Evolutionary conservation across 1,140 invertebrate species (phyloP).

Genomic region (Polypedilum vanderplanki): DNA sequence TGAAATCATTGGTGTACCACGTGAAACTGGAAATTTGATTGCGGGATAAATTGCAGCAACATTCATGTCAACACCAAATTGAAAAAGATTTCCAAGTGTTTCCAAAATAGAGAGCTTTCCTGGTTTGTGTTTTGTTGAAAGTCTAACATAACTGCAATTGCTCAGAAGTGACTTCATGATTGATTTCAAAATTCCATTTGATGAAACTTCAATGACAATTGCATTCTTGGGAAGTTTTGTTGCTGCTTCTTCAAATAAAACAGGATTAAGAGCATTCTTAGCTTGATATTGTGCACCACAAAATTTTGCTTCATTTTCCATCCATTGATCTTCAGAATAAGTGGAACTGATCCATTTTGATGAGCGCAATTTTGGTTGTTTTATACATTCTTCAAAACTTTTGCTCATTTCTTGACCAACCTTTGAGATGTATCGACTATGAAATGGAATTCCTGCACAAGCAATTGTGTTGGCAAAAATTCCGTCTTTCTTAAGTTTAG

Average conservation of each 20-base stretch:
- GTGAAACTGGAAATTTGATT: constrained; percentile 69
- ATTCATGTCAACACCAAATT: constrained; percentile 45
- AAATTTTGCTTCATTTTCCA: constrained; percentile 53
- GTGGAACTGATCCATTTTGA: constrained; percentile 82
- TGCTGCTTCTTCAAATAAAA: constrained; percentile 79
- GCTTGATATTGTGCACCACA: constrained; percentile 90
- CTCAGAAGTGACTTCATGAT: constrained; percentile 57
- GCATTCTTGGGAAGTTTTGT: constrained; percentile 69
- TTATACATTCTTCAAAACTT: constrained; percentile 63
- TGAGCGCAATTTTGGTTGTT: constrained; percentile 60
- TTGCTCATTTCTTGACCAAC: constrained; percentile 64
- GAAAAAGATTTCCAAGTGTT: constrained; percentile 61
- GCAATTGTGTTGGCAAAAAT: constrained; percentile 79
- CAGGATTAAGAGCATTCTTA: constrained; percentile 79
- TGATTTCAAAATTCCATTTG: constrained; percentile 69
- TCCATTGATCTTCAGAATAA: constrained; percentile 68
- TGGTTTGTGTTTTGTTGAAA: constrained; percentile 71
- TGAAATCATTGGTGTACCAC: constrained; percentile 70
- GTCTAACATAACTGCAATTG: constrained; percentile 58
- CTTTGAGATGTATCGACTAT: constrained; percentile 69
- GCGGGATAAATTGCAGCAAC: constrained; percentile 52
- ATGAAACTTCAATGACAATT: constrained; percentile 72
- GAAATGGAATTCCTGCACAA: constrained; percentile 76
- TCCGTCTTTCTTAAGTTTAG: constrained; percentile 58
- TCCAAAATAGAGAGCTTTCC: constrained; percentile 62